phyloP scores from a whole-genome alignment of 1,140 invertebrate genomes.

The Probaryconus sp. region DNA sequence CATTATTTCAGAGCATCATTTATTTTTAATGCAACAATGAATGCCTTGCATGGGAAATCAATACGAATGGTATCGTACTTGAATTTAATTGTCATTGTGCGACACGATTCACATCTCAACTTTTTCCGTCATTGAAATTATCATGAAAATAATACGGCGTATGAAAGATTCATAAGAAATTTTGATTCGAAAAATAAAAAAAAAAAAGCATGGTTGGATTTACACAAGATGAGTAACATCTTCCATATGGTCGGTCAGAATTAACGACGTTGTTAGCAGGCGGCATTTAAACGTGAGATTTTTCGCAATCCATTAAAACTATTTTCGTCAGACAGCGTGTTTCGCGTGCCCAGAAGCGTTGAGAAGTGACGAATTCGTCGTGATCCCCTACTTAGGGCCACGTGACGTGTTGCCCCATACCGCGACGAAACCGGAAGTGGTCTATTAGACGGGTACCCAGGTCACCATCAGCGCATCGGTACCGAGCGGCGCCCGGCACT shows the following conservation, averaged over 20 bases:
- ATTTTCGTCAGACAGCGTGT: background rate
- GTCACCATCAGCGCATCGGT: constrained; percentile 28
- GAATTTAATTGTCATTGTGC: no score
- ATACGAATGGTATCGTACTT: background rate
- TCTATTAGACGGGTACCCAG: constrained; percentile 26
- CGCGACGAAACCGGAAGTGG: constrained; percentile 30
- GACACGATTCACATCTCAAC: no score
- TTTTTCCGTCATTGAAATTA: no score
- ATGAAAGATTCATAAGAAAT: no score
- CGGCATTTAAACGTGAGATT: no score
- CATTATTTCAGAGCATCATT: background rate
- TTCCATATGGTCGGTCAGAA: no score
- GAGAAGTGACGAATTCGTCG: background rate
- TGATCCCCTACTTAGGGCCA: constrained; percentile 3
- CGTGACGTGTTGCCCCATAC: constrained; percentile 2
- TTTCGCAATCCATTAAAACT: background rate
- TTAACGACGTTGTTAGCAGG: no score
- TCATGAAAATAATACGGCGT: no score
- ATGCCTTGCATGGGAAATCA: background rate
- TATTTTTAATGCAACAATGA: background rate
- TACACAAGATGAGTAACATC: no score
- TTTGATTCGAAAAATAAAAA: no score
- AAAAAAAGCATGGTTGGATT: no score
- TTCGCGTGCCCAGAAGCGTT: background rate
- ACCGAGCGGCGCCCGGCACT: constrained; percentile 32